Evolutionary conservation across 2,888 invertebrate genomes (phyloP).

Genomic region (Abscondita cerata): DNA sequence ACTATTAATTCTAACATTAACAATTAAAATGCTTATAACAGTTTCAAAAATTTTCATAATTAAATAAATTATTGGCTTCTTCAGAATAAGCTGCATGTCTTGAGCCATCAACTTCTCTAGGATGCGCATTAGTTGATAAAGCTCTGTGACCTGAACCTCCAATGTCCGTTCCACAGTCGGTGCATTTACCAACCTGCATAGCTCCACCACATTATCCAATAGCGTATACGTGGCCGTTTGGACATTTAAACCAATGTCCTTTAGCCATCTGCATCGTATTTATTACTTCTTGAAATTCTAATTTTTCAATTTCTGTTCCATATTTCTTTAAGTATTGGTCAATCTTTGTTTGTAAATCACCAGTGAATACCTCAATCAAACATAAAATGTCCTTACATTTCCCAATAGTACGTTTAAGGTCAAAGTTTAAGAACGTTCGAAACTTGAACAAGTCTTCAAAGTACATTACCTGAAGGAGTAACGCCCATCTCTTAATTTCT

Average conservation of each 20-base stretch:
- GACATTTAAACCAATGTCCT: conserved; percentile 77
- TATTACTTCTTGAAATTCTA: conserved; percentile 58
- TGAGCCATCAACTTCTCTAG: conserved; percentile 42
- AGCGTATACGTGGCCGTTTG: conserved; percentile 71
- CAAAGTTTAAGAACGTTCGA: too few species aligned
- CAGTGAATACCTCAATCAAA: too few species aligned
- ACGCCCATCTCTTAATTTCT: conserved; percentile 50
- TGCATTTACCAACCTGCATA: conserved; percentile 61
- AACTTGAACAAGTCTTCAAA: too few species aligned
- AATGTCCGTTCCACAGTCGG: conserved; percentile 65
- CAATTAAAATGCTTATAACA: too few species aligned
- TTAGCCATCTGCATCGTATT: conserved; percentile 63
- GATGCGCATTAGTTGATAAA: conserved; percentile 59
- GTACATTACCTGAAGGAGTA: too few species aligned
- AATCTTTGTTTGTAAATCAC: too few species aligned
- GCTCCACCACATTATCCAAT: conserved; percentile 75
- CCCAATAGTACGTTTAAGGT: too few species aligned
- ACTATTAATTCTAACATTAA: too few species aligned
- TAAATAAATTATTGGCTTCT: conserved; percentile 53
- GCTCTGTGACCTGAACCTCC: conserved; percentile 66
- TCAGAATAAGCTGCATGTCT: conserved; percentile 1
- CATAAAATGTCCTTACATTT: too few species aligned
- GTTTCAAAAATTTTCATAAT: conserved; percentile 52
- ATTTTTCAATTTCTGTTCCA: not conserved
- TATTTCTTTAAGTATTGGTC: too few species aligned